These are phyloP conservation scores for Chascanopsetta lugubris DNA, from an alignment of 2,113 vertebrate genomes.

Conservation along the genomic window DNA sequence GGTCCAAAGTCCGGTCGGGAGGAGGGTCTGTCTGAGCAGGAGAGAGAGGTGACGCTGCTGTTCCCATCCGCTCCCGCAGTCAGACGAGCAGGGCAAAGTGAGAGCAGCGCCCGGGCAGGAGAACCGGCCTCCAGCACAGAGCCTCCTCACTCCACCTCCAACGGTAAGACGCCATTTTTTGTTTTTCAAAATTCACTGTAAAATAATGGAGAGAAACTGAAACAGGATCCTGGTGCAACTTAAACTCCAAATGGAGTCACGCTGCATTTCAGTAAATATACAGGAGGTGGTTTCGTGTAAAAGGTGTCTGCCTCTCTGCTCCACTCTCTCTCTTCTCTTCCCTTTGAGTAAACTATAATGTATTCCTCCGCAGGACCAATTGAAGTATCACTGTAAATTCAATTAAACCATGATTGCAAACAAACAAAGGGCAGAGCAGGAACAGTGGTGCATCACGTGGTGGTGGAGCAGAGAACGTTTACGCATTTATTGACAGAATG, in stretches of 20 bases:
- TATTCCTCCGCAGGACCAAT: constrained; percentile 58
- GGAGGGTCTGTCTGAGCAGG: constrained; percentile 76
- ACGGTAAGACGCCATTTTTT: constrained; percentile 48
- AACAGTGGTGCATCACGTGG: constrained; percentile 26
- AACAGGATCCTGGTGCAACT: too few species aligned
- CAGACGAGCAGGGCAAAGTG: constrained; percentile 27
- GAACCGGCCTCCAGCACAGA: constrained; percentile 28
- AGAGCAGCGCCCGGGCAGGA: constrained; percentile 22
- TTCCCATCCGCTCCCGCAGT: constrained; percentile 54
- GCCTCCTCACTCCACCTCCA: constrained; percentile 19
- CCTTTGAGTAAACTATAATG: constrained; percentile 32
- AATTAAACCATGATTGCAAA: constrained; percentile 67
- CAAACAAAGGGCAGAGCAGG: constrained; percentile 45
- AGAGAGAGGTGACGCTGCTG: constrained; percentile 73
- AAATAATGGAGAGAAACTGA: constrained; percentile 1
- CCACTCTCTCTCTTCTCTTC: constrained; percentile 25
- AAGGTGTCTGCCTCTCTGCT: constrained; percentile 30
- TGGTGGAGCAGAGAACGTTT: constrained; percentile 17
- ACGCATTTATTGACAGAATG: constrained; percentile 36
- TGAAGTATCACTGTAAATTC: constrained; percentile 56
- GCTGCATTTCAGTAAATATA: constrained; percentile 36
- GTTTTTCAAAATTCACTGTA: constrained; percentile 9
- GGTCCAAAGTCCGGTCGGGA: constrained; percentile 36
- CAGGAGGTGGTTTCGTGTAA: constrained; percentile 19
- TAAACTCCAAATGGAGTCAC: constrained; percentile 6